Conservation (phyloP, 37 sponge, comb jelly and placozoan genomes). For the Aplysina aerophoba region DNA sequence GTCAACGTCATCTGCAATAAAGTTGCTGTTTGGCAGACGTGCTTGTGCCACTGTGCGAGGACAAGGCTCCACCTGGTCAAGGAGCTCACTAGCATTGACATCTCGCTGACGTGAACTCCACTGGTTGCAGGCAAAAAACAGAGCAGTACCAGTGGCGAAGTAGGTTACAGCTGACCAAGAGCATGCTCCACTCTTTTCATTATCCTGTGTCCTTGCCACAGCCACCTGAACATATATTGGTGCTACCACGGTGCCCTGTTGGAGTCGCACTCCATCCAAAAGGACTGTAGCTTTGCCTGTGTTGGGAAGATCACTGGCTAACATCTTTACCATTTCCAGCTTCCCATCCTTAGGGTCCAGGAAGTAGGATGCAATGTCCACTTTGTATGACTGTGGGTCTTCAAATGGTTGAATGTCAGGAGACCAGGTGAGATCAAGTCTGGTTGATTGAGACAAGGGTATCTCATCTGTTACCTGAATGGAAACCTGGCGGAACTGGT, state of each 20-base stretch:
- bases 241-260: neutral
- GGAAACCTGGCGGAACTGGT: no score
- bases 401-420: constrained; percentile 9
- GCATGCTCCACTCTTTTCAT: no score
- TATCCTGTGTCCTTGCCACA: no score
- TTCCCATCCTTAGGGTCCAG: neutral
- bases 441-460: no score
- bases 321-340: neutral
- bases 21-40: constrained; percentile 11
- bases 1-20: neutral
- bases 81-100: neutral
- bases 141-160: no score
- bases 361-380: constrained; percentile 33
- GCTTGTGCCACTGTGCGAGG: constrained; percentile 39
- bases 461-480: no score
- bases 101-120: neutral
- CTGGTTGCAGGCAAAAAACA: no score
- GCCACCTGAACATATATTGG: no score
- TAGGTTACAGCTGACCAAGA: no score
- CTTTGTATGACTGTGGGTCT: constrained; percentile 22
- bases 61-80: constrained; percentile 31
- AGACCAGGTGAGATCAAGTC: neutral
- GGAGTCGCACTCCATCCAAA: neutral
- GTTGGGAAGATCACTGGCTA: constrained; percentile 12
- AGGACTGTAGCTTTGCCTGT: neutral